These are phyloP conservation scores for Pristiophorus japonicus DNA, from an alignment of 2,113 vertebrate species.

Conservation along the genomic window DNA sequence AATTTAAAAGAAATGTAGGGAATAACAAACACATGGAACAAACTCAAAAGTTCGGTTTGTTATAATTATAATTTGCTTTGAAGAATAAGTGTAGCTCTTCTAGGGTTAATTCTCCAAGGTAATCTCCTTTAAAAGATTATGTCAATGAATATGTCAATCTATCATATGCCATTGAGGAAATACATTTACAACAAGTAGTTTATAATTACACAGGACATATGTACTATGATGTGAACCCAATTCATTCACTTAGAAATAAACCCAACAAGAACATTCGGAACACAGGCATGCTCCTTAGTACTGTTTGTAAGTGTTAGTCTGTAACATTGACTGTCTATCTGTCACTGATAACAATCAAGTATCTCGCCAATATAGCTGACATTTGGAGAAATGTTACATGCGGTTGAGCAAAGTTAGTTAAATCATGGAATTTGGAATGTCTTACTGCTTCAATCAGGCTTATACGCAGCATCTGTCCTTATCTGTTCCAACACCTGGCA, in stretches of 20 bases:
- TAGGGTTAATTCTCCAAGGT: not conserved
- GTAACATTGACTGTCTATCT: not conserved
- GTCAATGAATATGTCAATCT: not conserved
- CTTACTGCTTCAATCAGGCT: constrained; percentile 28
- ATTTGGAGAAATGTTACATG: not conserved
- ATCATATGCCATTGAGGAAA: not conserved
- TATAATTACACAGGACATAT: not conserved
- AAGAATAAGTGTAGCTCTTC: not conserved
- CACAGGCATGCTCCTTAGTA: not conserved
- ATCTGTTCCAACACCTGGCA: constrained; percentile 25
- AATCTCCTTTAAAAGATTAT: constrained; percentile 6
- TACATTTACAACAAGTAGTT: too few species aligned
- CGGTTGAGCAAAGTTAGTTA: not conserved
- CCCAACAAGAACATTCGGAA: not conserved
- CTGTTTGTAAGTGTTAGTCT: not conserved
- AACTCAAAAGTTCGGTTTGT: not conserved
- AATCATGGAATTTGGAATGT: not conserved
- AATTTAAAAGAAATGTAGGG: not conserved
- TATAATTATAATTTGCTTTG: not conserved
- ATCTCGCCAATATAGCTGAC: not conserved
- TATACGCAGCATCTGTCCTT: not conserved
- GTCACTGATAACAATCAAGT: not conserved
- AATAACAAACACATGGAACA: not conserved
- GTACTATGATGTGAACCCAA: not conserved
- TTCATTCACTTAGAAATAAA: not conserved